phyloP scores from a whole-genome alignment of 2,797 vertebrate genomes.

The Sebastes diaconus region DNA sequence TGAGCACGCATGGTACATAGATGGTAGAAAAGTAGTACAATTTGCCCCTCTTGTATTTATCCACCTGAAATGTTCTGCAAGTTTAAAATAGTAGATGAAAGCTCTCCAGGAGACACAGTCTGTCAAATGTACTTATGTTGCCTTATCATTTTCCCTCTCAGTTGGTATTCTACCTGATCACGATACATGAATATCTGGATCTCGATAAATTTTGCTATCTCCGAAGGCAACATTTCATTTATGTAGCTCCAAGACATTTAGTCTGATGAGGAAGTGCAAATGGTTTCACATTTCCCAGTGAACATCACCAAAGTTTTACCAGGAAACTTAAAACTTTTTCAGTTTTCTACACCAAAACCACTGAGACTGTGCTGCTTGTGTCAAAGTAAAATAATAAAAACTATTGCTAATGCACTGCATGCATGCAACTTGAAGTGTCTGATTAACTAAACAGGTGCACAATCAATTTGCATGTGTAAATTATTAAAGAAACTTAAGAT shows the following conservation, averaged over 20 bases:
- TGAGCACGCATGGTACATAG: not conserved
- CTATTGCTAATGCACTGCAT: not conserved
- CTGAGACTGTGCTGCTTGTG: not conserved
- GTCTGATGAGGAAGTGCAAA: conserved; percentile 2
- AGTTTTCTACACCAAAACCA: not conserved
- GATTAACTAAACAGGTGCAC: not conserved
- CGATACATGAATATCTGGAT: conserved; percentile 46
- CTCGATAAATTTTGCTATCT: conserved; percentile 23
- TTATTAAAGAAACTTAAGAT: not conserved
- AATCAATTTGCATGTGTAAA: not conserved
- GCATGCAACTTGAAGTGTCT: not conserved
- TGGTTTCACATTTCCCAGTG: not conserved
- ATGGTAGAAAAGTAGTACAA: conserved; percentile 6
- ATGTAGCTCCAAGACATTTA: not conserved
- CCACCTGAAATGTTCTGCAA: conserved; percentile 48
- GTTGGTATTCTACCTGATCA: conserved; percentile 36
- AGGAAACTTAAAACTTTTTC: not conserved
- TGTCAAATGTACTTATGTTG: conserved; percentile 54
- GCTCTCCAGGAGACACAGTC: conserved; percentile 46
- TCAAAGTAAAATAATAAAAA: not conserved
- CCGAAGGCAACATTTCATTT: conserved; percentile 12
- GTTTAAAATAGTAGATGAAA: conserved; percentile 55
- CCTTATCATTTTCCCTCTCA: conserved; percentile 39
- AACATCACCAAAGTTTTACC: not conserved
- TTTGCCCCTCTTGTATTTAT: conserved; percentile 18